A percentile compares a stretch with the other conserved stretches of the same genome.
These are phyloP conservation scores for Chaetophractus vellerosus DNA, from an alignment of 2,797 vertebrate genomes.

Conservation along the genomic window DNA sequence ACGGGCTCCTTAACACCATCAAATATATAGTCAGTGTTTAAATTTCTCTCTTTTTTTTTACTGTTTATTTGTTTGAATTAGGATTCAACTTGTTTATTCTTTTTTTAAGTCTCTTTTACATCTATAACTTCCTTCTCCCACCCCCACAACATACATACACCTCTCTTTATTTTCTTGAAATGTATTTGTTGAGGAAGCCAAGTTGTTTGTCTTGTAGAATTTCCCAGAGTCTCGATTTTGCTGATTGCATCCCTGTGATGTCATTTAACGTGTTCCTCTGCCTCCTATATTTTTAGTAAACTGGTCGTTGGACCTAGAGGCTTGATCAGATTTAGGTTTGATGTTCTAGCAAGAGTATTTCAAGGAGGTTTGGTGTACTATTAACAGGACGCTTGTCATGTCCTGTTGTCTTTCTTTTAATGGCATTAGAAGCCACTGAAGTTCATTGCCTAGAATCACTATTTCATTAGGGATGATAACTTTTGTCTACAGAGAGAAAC, in stretches of 20 bases:
- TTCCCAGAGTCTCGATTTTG: not conserved
- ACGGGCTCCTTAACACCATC: not conserved
- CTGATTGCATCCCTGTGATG: not conserved
- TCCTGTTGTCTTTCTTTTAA: no score
- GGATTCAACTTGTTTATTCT: not conserved
- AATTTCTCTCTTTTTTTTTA: not conserved
- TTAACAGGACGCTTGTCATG: rapidly evolving
- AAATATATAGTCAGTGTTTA: not conserved
- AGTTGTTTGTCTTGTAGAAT: not conserved
- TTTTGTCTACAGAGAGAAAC: not conserved
- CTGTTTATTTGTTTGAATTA: not conserved
- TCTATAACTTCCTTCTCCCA: not conserved
- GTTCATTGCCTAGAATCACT: not conserved
- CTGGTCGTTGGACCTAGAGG: not conserved
- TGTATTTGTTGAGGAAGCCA: not conserved
- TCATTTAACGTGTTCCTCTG: rapidly evolving
- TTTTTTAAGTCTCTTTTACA: not conserved
- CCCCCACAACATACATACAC: rapidly evolving
- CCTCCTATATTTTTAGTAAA: not conserved
- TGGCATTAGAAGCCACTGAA: rapidly evolving
- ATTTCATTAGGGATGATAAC: not conserved
- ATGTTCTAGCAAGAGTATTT: rapidly evolving
- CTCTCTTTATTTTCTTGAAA: not conserved
- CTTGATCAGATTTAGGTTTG: not conserved
- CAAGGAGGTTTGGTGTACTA: not conserved